Conservation (phyloP, 2,797 vertebrate genomes). For the Hyperoplus immaculatus region DNA sequence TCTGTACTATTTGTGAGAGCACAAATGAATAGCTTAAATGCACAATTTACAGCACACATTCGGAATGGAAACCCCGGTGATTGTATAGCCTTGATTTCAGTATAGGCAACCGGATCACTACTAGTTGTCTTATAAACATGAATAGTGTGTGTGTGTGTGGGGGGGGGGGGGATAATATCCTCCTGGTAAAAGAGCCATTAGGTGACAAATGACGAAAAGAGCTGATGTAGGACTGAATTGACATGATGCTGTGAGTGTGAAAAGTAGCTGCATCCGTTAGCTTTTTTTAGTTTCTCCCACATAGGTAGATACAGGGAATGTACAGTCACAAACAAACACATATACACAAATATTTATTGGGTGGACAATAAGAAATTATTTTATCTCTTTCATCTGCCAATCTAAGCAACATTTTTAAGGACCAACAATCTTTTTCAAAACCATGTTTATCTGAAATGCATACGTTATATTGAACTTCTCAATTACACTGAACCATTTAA, state of each 20-base stretch:
- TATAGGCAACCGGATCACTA: slow-evolving; percentile 74
- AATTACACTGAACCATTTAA: neutral
- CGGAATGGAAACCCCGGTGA: slow-evolving; percentile 57
- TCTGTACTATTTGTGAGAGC: slow-evolving; percentile 39
- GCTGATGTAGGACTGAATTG: slow-evolving; percentile 54
- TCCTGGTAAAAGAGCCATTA: slow-evolving; percentile 76
- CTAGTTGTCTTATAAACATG: slow-evolving; percentile 72
- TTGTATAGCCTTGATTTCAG: slow-evolving; percentile 65
- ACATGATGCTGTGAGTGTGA: slow-evolving; percentile 60
- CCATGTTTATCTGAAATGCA: neutral
- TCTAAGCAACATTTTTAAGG: slow-evolving; percentile 2
- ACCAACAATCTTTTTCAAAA: neutral
- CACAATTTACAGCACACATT: slow-evolving; percentile 61
- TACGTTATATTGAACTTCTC: neutral
- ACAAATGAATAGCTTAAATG: slow-evolving; percentile 63
- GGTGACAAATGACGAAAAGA: slow-evolving; percentile 55
- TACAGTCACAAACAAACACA: neutral
- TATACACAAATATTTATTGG: neutral
- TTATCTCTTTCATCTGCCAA: neutral
- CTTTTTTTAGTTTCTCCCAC: slow-evolving; percentile 21
- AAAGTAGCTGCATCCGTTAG: slow-evolving; percentile 47
- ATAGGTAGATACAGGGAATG: neutral
- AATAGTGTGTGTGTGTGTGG: slow-evolving; percentile 18
- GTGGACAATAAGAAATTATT: neutral
- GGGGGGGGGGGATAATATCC: slow-evolving; percentile 54